Percentiles rank a stretch among this genome's conserved stretches.
Evolutionary conservation across 1,140 invertebrate species (phyloP).

Genomic region (Aphaenogaster floridana): DNA sequence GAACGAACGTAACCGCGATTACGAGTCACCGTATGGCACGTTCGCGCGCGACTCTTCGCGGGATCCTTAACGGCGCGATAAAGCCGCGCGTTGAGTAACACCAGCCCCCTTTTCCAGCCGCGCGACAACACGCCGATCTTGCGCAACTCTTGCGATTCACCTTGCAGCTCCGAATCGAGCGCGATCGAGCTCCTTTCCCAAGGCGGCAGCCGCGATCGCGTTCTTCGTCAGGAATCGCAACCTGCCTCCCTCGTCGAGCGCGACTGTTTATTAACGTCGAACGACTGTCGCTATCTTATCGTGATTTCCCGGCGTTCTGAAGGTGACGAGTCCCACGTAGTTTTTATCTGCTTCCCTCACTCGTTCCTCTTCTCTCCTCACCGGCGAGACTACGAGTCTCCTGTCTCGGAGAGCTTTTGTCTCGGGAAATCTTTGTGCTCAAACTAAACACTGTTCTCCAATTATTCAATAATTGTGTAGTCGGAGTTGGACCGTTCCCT

Average conservation of each 20-base stretch:
- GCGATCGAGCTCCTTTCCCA: constrained; percentile 15
- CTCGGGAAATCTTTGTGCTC: background rate
- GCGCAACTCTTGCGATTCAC: constrained; percentile 60
- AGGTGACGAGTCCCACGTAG: background rate
- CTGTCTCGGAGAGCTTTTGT: background rate
- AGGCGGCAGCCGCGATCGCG: background rate
- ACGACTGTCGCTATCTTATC: constrained; percentile 51
- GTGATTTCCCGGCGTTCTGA: background rate
- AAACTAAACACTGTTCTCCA: background rate
- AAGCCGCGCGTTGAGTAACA: constrained; percentile 63
- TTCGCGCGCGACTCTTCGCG: constrained; percentile 39
- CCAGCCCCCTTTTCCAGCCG: constrained; percentile 49
- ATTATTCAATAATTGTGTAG: background rate
- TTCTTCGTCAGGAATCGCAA: constrained; percentile 7
- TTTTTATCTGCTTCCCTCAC: background rate
- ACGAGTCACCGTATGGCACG: constrained; percentile 18
- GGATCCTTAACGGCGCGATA: constrained; percentile 59
- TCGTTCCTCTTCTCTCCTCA: background rate
- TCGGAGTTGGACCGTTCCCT: background rate
- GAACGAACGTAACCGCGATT: constrained; percentile 40
- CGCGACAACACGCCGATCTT: constrained; percentile 62
- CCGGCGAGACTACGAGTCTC: background rate
- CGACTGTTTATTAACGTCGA: constrained; percentile 29
- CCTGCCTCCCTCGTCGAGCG: background rate
- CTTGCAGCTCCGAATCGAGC: constrained; percentile 14